These are phyloP conservation scores for Phortica okadai DNA, from an alignment of 2,888 invertebrate species.

Conservation along the genomic window DNA sequence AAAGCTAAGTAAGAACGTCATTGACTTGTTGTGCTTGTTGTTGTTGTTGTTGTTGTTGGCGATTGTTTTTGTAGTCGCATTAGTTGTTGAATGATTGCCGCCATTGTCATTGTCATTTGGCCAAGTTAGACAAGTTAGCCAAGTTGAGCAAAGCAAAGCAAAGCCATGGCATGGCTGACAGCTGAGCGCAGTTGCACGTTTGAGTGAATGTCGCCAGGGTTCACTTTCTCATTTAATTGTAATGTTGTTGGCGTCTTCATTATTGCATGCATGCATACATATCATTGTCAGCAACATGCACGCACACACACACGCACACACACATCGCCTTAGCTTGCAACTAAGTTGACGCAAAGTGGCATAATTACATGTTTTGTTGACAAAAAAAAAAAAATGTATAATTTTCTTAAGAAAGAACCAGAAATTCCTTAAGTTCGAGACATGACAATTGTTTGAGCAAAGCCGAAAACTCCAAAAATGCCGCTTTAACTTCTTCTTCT, in stretches of 20 bases:
- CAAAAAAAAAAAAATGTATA: conserved; percentile 46
- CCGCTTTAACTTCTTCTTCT: neutral
- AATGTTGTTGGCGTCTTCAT: conserved; percentile 54
- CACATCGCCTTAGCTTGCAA: neutral
- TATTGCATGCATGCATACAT: conserved; percentile 53
- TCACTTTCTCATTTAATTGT: conserved; percentile 67
- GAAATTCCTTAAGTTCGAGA: conserved; percentile 20
- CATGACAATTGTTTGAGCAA: neutral
- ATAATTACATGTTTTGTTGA: conserved; percentile 73
- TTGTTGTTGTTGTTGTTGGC: neutral
- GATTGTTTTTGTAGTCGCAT: neutral
- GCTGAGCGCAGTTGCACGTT: conserved; percentile 13
- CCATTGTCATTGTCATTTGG: conserved; percentile 25
- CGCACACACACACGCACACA: conserved; percentile 4
- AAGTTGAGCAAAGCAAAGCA: neutral
- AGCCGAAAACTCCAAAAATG: neutral
- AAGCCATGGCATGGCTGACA: neutral
- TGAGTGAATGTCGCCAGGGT: conserved; percentile 63
- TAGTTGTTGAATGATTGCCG: neutral
- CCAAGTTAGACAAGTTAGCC: conserved; percentile 19
- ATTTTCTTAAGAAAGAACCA: conserved; percentile 1
- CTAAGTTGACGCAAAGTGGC: conserved; percentile 64
- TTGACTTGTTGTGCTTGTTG: conserved; percentile 5
- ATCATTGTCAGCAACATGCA: conserved; percentile 48
- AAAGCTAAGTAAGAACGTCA: conserved; percentile 1